phyloP scores from a whole-genome alignment of 2,113 vertebrate species.

The Dasyornis broadbenti region DNA sequence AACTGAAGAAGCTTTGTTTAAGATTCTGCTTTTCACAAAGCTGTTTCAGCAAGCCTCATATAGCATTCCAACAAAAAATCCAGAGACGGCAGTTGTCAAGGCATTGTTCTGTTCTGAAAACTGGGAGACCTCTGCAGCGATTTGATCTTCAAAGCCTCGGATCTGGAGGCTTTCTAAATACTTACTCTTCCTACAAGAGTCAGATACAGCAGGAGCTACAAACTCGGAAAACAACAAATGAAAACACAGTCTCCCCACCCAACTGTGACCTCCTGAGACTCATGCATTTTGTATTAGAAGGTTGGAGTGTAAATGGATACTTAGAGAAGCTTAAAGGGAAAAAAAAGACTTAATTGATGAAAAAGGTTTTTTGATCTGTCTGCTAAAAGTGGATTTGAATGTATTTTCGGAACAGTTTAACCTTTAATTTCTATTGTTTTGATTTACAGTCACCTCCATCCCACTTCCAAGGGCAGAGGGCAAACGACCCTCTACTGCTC shows the following conservation, averaged over 20 bases:
- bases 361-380: not conserved
- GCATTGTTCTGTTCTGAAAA: not conserved
- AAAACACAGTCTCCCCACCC: not conserved
- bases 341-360: not conserved
- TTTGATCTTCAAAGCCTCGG: constrained; percentile 9
- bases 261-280: constrained; percentile 1
- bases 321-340: not conserved
- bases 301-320: constrained; percentile 13
- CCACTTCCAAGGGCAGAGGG: not conserved
- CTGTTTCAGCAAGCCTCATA: not conserved
- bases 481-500: not conserved
- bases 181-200: not conserved
- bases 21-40: constrained; percentile 4
- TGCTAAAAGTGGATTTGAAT: not conserved
- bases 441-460: not conserved
- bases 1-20: constrained; percentile 3
- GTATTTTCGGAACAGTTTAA: constrained; percentile 20
- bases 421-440: constrained; percentile 12
- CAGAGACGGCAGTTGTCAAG: not conserved
- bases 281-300: constrained; percentile 29
- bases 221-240: not conserved
- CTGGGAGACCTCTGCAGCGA: not conserved
- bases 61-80: not conserved
- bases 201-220: not conserved
- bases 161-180: constrained; percentile 3